Evolutionary conservation across 2,797 vertebrate species (phyloP).

Genomic region (Eospalax fontanierii): DNA sequence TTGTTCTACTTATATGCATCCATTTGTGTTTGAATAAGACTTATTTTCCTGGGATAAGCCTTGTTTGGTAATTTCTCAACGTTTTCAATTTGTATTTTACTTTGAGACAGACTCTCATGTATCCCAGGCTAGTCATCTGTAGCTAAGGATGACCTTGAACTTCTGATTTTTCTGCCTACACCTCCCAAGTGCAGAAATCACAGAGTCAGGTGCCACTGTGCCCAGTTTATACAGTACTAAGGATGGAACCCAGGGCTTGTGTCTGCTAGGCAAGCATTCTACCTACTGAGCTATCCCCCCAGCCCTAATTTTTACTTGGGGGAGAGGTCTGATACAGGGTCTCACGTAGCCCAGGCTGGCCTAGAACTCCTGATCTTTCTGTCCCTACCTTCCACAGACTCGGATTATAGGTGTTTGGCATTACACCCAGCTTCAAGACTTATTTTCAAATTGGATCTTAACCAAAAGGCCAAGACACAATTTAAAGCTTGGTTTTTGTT

Average conservation of each 20-base stretch:
- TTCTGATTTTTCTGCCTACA: background rate
- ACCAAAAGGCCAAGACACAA: background rate
- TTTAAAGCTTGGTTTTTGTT: background rate
- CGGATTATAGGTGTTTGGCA: background rate
- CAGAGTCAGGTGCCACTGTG: background rate
- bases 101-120: background rate
- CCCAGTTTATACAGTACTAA: background rate
- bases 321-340: background rate
- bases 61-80: conserved; percentile 46
- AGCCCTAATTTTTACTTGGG: background rate
- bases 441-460: background rate
- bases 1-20: conserved; percentile 20
- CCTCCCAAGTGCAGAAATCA: background rate
- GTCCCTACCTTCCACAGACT: background rate
- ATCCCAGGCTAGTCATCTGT: background rate
- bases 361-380: background rate
- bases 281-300: background rate
- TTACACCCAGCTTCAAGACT: background rate
- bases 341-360: background rate
- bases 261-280: background rate
- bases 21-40: conserved; percentile 8
- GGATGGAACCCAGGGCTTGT: background rate
- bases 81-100: background rate
- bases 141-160: background rate
- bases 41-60: background rate